A percentile compares a stretch with the other conserved stretches of the same genome.
phyloP scores from a whole-genome alignment of 2,888 invertebrate species.

The Eupelmus urozonus region DNA sequence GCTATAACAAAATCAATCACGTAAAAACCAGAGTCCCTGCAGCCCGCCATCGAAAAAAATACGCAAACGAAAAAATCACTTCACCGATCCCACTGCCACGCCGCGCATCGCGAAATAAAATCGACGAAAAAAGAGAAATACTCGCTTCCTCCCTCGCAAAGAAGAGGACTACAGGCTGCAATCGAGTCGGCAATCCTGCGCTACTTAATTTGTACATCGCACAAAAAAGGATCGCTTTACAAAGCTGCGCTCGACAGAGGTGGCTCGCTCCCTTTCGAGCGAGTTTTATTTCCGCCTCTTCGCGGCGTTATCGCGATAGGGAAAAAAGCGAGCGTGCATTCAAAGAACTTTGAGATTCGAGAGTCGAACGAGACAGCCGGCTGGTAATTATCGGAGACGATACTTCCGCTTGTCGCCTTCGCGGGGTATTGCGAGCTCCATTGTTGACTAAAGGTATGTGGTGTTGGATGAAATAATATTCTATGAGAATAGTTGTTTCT shows the following conservation, averaged over 20 bases:
- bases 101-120: background rate
- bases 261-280: background rate
- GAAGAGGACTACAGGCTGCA: background rate
- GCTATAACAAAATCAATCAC: too few relatives aligned
- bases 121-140: background rate
- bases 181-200: background rate
- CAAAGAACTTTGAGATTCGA: constrained; percentile 55
- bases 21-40: too few relatives aligned
- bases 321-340: constrained; percentile 36
- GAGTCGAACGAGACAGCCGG: constrained; percentile 55
- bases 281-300: background rate
- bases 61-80: background rate
- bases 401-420: constrained; percentile 7
- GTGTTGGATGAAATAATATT: too few relatives aligned
- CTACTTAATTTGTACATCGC: constrained; percentile 31
- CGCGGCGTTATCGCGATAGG: background rate
- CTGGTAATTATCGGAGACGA: constrained; percentile 23
- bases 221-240: constrained; percentile 17
- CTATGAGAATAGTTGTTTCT: too few relatives aligned
- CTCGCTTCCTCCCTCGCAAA: background rate
- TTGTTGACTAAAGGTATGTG: background rate
- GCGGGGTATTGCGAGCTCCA: background rate
- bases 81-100: too few relatives aligned
- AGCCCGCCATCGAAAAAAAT: too few relatives aligned
- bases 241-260: background rate